Base-by-base conservation (phyloP, 2,113 vertebrate species). In the Loxodonta africana region DNA sequence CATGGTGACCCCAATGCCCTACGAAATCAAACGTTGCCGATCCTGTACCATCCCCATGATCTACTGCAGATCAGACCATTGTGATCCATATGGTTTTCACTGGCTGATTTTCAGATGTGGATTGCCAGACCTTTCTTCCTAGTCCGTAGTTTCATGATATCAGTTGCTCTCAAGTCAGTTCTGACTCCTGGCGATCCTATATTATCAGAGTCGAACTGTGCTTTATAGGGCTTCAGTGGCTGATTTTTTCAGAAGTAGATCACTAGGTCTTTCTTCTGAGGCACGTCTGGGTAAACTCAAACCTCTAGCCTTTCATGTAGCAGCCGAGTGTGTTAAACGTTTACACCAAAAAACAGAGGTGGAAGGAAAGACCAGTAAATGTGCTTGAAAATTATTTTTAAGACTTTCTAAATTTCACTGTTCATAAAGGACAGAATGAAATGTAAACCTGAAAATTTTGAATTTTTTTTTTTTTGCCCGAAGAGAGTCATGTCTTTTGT, bases 351-450 rank as follows among this genome's bases (percentile, higher is more conserved):
- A 44, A 33, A 71, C 10, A 87, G 6, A 89, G 41, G 11, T 73
- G 3, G 28, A 23, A 81, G 44, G 23, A 86, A 78, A 92, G 62
- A 74, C 46, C 14, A 69, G 25, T 33, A 44, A 89, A 73, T 11
- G 44, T 23, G 30, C 11, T 3, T 4, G 2, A 65, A 83, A 62
- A 84, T 93, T n/a, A 71, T 30, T 76, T 95, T 86, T 93, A 81
- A 83, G 78, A 65, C 67, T 83, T 86, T 94, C 48, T 77, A 48
- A 89, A 48, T 46, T 78, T 87, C 2, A 67, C 48, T 12, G 46
- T 84, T 94, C 48, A 80, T 90, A 51, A 96, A 89, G 37, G 17
- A 80, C 18, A 48, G 71, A 73, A 26, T 76, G 25, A 92, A 89
- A 90, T 78, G 62, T 87, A 65, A 86, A 62, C 83, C 26, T 73